Conservation (phyloP, 2,888 invertebrate genomes). For the Coecobrya sp. region DNA sequence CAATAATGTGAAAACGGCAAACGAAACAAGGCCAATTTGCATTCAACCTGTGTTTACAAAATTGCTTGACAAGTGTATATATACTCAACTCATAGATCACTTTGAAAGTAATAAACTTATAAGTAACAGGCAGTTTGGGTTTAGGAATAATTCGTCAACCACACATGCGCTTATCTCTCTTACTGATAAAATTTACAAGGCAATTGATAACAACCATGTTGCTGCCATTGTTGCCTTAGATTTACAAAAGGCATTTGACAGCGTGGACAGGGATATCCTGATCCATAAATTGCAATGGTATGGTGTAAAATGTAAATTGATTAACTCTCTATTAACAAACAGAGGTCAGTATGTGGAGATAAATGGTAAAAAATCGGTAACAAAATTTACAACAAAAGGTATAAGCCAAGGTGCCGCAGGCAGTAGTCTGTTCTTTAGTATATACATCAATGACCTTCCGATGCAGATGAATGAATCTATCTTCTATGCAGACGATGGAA, state of each 20-base stretch:
- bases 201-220: neutral
- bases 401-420: conserved; percentile 13
- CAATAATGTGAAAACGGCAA: neutral
- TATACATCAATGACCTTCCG: neutral
- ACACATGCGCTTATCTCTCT: neutral
- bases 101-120: neutral
- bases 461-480: neutral
- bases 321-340: neutral
- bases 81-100: conserved; percentile 7
- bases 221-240: neutral
- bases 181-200: neutral
- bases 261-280: conserved; percentile 61
- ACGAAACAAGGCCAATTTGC: neutral
- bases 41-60: neutral
- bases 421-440: neutral
- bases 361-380: neutral
- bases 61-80: neutral
- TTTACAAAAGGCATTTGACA: neutral
- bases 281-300: neutral
- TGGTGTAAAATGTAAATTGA: neutral
- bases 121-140: neutral
- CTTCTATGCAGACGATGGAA: neutral
- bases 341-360: neutral
- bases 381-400: neutral
- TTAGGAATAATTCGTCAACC: neutral